These are phyloP conservation scores for Drosophila orena DNA, from an alignment of 1,140 invertebrate genomes.

Conservation along the genomic window DNA sequence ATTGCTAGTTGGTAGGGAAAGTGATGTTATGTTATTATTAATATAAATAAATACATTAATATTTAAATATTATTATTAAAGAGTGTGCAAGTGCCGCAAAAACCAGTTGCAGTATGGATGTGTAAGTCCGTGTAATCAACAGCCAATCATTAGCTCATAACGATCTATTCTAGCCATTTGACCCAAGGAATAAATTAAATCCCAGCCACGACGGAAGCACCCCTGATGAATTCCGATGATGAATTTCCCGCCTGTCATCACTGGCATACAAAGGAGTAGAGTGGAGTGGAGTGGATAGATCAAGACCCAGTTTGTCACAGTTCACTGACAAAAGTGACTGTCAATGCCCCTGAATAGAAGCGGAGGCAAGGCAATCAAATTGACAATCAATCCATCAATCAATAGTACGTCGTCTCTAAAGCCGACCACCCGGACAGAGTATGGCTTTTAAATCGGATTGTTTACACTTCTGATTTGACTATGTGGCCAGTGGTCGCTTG, in stretches of 20 bases:
- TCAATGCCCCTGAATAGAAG: constrained; percentile 54
- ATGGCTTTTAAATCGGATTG: constrained; percentile 62
- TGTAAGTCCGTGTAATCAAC: constrained; percentile 34
- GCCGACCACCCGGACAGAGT: constrained; percentile 28
- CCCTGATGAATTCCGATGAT: constrained; percentile 6
- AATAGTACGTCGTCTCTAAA: constrained; percentile 53
- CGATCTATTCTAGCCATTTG: constrained; percentile 26
- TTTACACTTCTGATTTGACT: constrained; percentile 54
- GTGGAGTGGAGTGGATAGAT: constrained; percentile 9
- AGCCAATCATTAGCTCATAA: constrained; percentile 3
- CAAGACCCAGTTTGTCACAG: constrained; percentile 61
- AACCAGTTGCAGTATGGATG: not conserved
- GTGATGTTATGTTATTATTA: too few relatives aligned
- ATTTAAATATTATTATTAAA: too few relatives aligned
- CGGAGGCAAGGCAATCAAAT: constrained; percentile 56
- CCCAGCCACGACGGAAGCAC: constrained; percentile 34
- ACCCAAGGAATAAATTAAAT: constrained; percentile 28
- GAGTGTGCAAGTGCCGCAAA: too few relatives aligned
- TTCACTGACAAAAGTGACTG: constrained; percentile 37
- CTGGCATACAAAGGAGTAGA: constrained; percentile 32
- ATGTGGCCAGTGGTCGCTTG: constrained; percentile 13
- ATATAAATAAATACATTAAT: too few relatives aligned
- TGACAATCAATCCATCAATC: constrained; percentile 76
- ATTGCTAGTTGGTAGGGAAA: too few relatives aligned
- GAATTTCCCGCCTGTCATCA: constrained; percentile 19